Evolutionary conservation across 1,140 invertebrate genomes (phyloP), one percentile per base, ranked within the genome.

Genomic region (Chlorops oryzae): DNA sequence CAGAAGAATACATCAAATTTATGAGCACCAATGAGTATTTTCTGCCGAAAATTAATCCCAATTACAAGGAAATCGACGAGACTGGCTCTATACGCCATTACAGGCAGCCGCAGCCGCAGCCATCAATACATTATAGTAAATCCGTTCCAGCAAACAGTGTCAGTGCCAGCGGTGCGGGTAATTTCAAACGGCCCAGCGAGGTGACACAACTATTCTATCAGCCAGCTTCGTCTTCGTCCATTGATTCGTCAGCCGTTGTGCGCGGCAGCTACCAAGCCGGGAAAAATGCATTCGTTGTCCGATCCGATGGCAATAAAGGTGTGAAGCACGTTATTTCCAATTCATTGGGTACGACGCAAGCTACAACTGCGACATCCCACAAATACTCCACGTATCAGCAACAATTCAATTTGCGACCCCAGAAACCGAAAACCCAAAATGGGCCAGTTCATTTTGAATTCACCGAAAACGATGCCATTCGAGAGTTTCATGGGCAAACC

Each of bases 21-120:
- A 69, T 69, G 66, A 58, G 62, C 49, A 66, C 63, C 5, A 69
- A 66, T 34, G 66, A 70, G 20, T 70, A 70, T 35, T 70, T 70
- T 39, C 18, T 70, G 38, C 66, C 66, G 2, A 59, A 61, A 22
- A 54, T 52, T 17, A 63, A 70, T 13, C 66, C 66, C 2, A 63
- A 69, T 34, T 69, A 64, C 39, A 69, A 60, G 27, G 52, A 59
- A 20, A 18, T 63, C 10, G 66, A 69, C 13, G 63, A 69, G 18
- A 50, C 51, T 4, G 65, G 66, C 47, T 58, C 58, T 15, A 18
- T 24, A 2, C 40, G 27, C 3, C 40, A 52, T 20, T 34, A 48
- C 5, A 18, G 35, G 10, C 17, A 32, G 6, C 13, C n/a, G 9
- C 49, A 52, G 4, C 50, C 44, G 1, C 52, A 50, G 7, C 53